Conservation (phyloP, 2,888 invertebrate genomes). For the Eupithecia centaureata region DNA sequence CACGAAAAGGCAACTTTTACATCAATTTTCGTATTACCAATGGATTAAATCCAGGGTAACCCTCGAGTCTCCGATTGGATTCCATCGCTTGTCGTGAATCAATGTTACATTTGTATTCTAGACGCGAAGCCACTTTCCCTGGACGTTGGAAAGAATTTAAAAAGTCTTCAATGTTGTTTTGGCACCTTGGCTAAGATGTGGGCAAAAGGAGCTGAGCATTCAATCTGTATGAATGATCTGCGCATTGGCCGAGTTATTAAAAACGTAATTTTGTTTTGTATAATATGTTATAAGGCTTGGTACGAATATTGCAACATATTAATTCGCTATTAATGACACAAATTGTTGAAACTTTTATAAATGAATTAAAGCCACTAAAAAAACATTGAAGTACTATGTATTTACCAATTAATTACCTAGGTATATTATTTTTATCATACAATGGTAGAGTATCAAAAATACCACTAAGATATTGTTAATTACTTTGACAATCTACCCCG, state of each 20-base stretch:
- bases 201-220: conserved; percentile 20
- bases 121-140: conserved; percentile 64
- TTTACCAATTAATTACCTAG: too few relatives aligned
- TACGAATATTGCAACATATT: not conserved
- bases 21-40: conserved; percentile 83
- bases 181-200: conserved; percentile 32
- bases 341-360: too few relatives aligned
- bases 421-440: not conserved
- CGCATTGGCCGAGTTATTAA: not conserved
- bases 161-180: conserved; percentile 52
- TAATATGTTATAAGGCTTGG: not conserved
- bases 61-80: conserved; percentile 76
- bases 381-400: too few relatives aligned
- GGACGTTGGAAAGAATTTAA: conserved; percentile 71
- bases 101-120: conserved; percentile 82
- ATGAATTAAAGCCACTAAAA: too few relatives aligned
- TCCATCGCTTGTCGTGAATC: conserved; percentile 73
- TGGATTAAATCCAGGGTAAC: conserved; percentile 81
- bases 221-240: not conserved
- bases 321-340: not conserved
- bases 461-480: too few relatives aligned
- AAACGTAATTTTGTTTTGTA: not conserved
- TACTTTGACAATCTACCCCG: too few relatives aligned
- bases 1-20: conserved; percentile 69
- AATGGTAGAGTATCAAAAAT: not conserved